Conservation (phyloP, 2,888 invertebrate species). For the Rhopalosiphum nymphaeae region DNA sequence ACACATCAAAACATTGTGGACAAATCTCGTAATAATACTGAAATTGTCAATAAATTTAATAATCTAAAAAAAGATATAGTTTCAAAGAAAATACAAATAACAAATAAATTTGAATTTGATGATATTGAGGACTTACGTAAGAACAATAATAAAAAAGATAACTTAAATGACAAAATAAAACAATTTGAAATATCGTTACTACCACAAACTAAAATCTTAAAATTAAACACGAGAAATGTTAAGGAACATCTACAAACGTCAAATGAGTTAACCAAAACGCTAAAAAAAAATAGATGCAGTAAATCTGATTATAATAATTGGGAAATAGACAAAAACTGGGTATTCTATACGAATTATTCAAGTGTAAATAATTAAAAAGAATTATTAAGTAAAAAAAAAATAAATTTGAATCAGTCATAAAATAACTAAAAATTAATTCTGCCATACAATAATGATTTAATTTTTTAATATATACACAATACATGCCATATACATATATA, state of each 20-base stretch:
- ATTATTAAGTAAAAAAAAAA: not conserved
- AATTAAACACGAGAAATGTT: not conserved
- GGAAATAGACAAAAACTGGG: slow-evolving; percentile 51
- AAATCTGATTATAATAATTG: slow-evolving; percentile 62
- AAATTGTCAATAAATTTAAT: slow-evolving; percentile 19
- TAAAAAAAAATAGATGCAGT: not conserved
- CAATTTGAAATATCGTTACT: slow-evolving; percentile 19
- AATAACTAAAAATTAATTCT: not conserved
- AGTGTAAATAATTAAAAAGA: not conserved
- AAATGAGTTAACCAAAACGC: not conserved
- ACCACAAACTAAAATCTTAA: slow-evolving; percentile 11
- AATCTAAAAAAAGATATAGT: not conserved
- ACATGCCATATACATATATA: not conserved
- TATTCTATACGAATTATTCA: not conserved
- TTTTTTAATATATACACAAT: not conserved
- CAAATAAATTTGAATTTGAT: slow-evolving; percentile 26
- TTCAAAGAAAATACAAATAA: not conserved
- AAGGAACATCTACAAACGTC: not conserved
- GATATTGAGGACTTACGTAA: not conserved
- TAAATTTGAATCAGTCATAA: not conserved
- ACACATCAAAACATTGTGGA: not conserved
- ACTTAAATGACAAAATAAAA: slow-evolving; percentile 27
- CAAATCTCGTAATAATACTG: not conserved
- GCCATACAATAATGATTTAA: not conserved
- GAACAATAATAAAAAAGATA: not conserved